Evolutionary conservation across 1,140 invertebrate species (phyloP).

Genomic region (Scaptodrosophila lebanonensis): DNA sequence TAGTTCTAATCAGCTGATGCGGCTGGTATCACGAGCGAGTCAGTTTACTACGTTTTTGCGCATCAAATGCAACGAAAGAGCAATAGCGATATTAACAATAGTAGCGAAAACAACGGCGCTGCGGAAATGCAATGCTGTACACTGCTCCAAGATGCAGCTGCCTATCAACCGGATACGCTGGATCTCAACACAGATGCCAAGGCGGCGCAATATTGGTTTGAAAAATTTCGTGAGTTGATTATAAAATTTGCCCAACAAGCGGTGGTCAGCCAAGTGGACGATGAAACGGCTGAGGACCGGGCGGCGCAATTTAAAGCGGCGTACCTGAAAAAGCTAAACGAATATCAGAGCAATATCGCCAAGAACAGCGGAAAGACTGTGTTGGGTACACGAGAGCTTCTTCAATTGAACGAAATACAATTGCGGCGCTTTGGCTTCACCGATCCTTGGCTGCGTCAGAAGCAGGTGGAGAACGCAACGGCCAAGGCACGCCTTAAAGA

Average conservation of each 20-base stretch:
- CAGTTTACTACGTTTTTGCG: no score
- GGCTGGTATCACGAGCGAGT: no score
- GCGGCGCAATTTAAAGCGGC: constrained; percentile 90
- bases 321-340: constrained; percentile 87
- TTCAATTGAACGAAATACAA: constrained; percentile 95
- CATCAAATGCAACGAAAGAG: constrained; percentile 13
- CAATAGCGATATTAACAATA: no score
- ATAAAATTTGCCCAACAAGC: constrained; percentile 86
- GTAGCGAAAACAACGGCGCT: constrained; percentile 15
- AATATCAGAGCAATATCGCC: constrained; percentile 83
- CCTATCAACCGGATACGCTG: constrained; percentile 92
- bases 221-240: constrained; percentile 91
- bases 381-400: constrained; percentile 85
- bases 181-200: constrained; percentile 90
- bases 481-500: constrained; percentile 79
- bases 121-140: constrained; percentile 54
- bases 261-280: constrained; percentile 85
- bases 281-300: constrained; percentile 85
- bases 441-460: constrained; percentile 91
- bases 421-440: constrained; percentile 94
- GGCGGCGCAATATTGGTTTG: constrained; percentile 94
- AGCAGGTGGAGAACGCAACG: constrained; percentile 80
- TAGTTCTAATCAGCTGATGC: no score
- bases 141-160: constrained; percentile 76
- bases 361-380: constrained; percentile 81